Evolutionary conservation across 2,888 invertebrate species (phyloP).

Genomic region (Phasia obesa): DNA sequence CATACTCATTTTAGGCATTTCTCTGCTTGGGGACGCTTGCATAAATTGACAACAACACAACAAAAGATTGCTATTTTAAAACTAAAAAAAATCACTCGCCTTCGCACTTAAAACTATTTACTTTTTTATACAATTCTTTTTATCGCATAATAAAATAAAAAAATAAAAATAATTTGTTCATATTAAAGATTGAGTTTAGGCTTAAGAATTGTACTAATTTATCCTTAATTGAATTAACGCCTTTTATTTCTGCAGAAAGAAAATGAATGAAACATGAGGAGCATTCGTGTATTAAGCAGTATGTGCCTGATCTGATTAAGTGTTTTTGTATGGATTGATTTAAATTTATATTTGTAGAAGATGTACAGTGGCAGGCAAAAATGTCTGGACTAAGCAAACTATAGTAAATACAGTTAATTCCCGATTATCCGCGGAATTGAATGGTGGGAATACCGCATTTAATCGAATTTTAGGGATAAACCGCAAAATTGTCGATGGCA

Average conservation of each 20-base stretch:
- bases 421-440: too few relatives aligned
- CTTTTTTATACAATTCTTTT: background rate
- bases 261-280: background rate
- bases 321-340: constrained; percentile 20
- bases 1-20: too few relatives aligned
- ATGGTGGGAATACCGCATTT: too few relatives aligned
- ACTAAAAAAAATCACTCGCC: background rate
- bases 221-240: constrained; percentile 69
- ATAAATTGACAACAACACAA: constrained; percentile 18
- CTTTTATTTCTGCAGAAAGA: constrained; percentile 19
- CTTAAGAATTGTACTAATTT: constrained; percentile 47
- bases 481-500: too few relatives aligned
- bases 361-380: too few relatives aligned
- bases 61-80: constrained; percentile 14
- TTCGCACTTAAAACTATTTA: constrained; percentile 13
- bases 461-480: too few relatives aligned
- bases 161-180: constrained; percentile 11
- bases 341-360: background rate
- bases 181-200: constrained; percentile 41
- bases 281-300: background rate
- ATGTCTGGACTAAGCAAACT: too few relatives aligned
- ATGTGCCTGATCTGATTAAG: constrained; percentile 33
- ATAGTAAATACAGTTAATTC: too few relatives aligned
- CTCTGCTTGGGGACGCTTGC: too few relatives aligned
- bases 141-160: constrained; percentile 18